These are phyloP conservation scores for Bombus waltoni DNA, from an alignment of 1,140 invertebrate species.

Conservation along the genomic window DNA sequence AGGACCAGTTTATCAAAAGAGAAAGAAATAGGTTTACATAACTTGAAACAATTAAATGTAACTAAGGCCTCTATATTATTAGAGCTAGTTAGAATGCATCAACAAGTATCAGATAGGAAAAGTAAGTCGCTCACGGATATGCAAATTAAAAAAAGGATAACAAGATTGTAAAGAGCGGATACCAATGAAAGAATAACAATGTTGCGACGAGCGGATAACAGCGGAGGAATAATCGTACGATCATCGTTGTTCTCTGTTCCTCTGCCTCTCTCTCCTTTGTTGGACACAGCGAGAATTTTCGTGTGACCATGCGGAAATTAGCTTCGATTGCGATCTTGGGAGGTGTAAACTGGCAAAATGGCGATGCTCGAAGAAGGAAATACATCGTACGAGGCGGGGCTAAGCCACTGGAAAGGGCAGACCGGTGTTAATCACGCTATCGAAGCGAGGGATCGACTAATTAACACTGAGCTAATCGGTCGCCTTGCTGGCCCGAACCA, in stretches of 20 bases:
- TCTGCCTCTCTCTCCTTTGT: neutral
- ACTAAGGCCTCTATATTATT: no score
- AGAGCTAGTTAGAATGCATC: neutral
- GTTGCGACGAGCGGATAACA: neutral
- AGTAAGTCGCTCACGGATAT: neutral
- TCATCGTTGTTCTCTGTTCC: conserved; percentile 9
- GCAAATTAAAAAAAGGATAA: neutral
- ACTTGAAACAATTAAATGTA: neutral
- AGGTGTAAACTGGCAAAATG: conserved; percentile 67
- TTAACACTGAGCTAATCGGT: conserved; percentile 64
- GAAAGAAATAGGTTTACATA: neutral
- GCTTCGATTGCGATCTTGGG: conserved; percentile 58
- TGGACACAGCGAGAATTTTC: conserved; percentile 27
- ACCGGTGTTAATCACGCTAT: conserved; percentile 63
- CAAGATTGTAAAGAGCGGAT: neutral
- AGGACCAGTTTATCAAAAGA: rapidly evolving
- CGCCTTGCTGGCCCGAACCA: conserved; percentile 6
- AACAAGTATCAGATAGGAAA: neutral
- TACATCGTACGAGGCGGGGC: conserved; percentile 47
- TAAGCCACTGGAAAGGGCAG: conserved; percentile 47
- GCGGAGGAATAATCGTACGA: conserved; percentile 32
- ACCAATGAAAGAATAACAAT: conserved; percentile 24
- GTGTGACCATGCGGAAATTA: conserved; percentile 58
- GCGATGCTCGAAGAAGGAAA: conserved; percentile 49
- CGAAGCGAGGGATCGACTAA: conserved; percentile 58